Evolutionary conservation across 2,113 vertebrate genomes (phyloP).

Genomic region (Dromas ardeola): DNA sequence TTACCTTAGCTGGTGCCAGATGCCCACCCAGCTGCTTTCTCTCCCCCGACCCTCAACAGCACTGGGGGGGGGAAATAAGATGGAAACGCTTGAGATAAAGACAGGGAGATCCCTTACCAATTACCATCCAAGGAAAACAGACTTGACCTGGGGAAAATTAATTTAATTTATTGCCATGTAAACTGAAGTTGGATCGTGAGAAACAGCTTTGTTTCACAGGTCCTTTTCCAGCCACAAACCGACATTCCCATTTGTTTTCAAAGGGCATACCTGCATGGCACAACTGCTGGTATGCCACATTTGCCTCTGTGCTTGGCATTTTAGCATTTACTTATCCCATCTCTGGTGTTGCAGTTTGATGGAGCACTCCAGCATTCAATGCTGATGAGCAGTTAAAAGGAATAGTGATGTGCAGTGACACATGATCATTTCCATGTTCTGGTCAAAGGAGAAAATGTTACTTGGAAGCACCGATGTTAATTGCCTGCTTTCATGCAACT

Average conservation of each 20-base stretch:
- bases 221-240: not conserved
- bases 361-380: fast-evolving
- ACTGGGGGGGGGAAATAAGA: not conserved
- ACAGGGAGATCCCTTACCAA: not conserved
- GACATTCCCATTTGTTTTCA: not conserved
- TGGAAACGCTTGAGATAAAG: not conserved
- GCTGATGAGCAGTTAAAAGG: not conserved
- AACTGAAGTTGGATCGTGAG: not conserved
- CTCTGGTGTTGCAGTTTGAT: not conserved
- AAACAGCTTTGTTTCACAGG: not conserved
- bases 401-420: not conserved
- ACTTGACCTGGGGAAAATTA: not conserved
- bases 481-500: not conserved
- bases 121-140: not conserved
- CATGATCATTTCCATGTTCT: not conserved
- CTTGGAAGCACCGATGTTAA: not conserved
- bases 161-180: not conserved
- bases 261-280: not conserved
- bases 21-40: not conserved
- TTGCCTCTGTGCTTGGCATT: not conserved
- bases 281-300: not conserved
- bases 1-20: not conserved
- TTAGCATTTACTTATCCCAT: not conserved
- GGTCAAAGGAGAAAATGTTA: not conserved
- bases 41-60: not conserved